Evolutionary conservation across 2,113 vertebrate genomes (phyloP).

Genomic region (Echinops telfairi): DNA sequence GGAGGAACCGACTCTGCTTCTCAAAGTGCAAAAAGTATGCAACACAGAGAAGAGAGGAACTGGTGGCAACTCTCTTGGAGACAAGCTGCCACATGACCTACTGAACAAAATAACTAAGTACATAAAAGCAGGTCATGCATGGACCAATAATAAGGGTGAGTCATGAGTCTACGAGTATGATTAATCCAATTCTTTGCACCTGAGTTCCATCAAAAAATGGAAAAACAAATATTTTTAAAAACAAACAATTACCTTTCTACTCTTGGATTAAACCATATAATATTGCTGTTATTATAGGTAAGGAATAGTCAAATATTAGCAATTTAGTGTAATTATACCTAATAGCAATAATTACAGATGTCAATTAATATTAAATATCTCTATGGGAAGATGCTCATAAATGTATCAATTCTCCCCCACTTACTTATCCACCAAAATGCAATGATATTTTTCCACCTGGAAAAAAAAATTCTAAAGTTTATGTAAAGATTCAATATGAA

Average conservation of each 20-base stretch:
- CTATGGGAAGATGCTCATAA: neutral
- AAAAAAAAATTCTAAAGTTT: neutral
- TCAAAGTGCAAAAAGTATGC: neutral
- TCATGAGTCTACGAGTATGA: neutral
- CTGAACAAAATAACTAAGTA: neutral
- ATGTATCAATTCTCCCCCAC: neutral
- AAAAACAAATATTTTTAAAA: slow-evolving; percentile 14
- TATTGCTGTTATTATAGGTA: neutral
- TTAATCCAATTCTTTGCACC: neutral
- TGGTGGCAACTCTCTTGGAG: neutral
- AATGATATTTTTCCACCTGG: neutral
- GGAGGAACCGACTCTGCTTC: neutral
- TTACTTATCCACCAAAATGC: neutral
- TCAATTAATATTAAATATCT: slow-evolving; percentile 17
- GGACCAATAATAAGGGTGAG: neutral
- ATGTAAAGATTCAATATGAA: slow-evolving; percentile 4
- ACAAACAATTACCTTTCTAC: neutral
- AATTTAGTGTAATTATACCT: neutral
- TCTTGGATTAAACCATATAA: neutral
- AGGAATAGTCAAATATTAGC: neutral
- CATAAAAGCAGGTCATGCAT: neutral
- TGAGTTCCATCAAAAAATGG: neutral
- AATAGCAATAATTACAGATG: neutral
- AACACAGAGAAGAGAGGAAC: neutral
- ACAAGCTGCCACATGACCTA: neutral